These are phyloP conservation scores for Pseudochromis fuscus DNA, from an alignment of 2,797 vertebrate genomes.

Conservation along the genomic window DNA sequence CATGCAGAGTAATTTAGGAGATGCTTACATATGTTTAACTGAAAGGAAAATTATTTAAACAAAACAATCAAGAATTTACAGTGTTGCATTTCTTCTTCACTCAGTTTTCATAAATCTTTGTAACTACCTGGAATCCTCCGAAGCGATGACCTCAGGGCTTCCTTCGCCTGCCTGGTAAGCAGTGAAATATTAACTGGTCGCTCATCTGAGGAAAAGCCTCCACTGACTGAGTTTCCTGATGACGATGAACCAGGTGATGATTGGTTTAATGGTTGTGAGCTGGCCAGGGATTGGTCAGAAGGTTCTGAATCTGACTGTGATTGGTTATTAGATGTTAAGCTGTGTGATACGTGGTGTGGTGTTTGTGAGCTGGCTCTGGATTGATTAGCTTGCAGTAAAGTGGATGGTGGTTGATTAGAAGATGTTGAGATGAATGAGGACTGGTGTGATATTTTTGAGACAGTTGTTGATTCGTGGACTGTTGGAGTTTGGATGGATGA, in stretches of 20 bases:
- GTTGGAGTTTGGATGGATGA: too few relatives aligned
- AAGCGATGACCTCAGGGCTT: constrained; percentile 67
- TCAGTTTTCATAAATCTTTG: too few relatives aligned
- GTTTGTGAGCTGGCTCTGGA: constrained; percentile 5
- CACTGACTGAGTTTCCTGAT: not conserved
- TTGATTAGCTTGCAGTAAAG: constrained; percentile 8
- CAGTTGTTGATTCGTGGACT: too few relatives aligned
- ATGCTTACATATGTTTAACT: too few relatives aligned
- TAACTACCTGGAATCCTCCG: constrained; percentile 74
- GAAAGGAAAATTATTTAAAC: not conserved
- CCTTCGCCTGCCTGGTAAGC: constrained; percentile 69
- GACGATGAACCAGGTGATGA: not conserved
- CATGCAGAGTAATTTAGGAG: too few relatives aligned
- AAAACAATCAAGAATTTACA: not conserved
- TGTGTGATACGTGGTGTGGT: constrained; percentile 15
- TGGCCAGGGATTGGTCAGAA: constrained; percentile 29
- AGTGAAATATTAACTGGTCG: constrained; percentile 48
- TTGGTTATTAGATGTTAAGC: constrained; percentile 11
- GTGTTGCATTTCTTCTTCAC: too few relatives aligned
- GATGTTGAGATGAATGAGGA: constrained; percentile 18
- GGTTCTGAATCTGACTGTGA: not conserved
- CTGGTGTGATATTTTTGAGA: constrained; percentile 15
- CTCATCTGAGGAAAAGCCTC: constrained; percentile 28
- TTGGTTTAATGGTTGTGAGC: constrained; percentile 23
- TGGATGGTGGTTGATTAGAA: constrained; percentile 11